phyloP scores from a whole-genome alignment of 2,888 invertebrate genomes.

The Gari tellinella region DNA sequence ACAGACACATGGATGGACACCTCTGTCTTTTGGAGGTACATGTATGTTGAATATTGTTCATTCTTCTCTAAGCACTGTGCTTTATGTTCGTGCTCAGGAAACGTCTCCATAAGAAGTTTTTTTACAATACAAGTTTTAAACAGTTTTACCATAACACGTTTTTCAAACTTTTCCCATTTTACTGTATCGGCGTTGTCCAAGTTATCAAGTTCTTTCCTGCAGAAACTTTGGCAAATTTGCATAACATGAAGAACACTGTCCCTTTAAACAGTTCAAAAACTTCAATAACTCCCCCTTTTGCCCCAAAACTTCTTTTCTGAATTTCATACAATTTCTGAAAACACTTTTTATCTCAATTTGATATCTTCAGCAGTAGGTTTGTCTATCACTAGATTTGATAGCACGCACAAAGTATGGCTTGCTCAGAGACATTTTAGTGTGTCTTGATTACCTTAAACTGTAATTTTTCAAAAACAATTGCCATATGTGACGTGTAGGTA shows the following conservation, averaged over 20 bases:
- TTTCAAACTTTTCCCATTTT: slow-evolving; percentile 20
- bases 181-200: slow-evolving; percentile 1
- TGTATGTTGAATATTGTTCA: slow-evolving; percentile 32
- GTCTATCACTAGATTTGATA: neutral
- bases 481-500: neutral
- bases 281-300: neutral
- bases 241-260: slow-evolving; percentile 3
- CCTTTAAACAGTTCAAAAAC: slow-evolving; percentile 2
- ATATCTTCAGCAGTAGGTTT: neutral
- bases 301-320: neutral
- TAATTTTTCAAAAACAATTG: neutral
- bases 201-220: slow-evolving; percentile 1
- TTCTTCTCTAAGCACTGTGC: slow-evolving; percentile 32
- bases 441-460: neutral
- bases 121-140: neutral
- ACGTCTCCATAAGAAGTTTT: slow-evolving; percentile 3
- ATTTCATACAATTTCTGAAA: neutral
- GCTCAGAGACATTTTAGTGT: slow-evolving; percentile 1
- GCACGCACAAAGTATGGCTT: neutral
- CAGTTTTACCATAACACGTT: slow-evolving; percentile 15
- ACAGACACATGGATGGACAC: slow-evolving; percentile 31
- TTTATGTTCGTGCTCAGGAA: slow-evolving; percentile 29
- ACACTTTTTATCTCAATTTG: neutral
- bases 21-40: slow-evolving; percentile 35
- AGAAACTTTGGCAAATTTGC: neutral